phyloP scores from a whole-genome alignment of 2,797 vertebrate genomes.

The Muscicapa striata region DNA sequence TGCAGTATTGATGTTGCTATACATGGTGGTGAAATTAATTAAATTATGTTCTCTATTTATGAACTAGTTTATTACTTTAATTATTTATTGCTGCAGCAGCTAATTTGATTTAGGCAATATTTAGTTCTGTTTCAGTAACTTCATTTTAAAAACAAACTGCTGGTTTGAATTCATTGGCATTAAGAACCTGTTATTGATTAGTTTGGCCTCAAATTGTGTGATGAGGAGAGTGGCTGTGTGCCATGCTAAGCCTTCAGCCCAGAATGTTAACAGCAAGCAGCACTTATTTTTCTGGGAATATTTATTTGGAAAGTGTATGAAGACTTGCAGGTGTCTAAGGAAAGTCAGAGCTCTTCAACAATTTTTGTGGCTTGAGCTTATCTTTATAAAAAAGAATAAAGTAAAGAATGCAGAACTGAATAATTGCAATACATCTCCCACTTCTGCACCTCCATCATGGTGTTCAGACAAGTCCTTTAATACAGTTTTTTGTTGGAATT shows the following conservation, averaged over 20 bases:
- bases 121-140: slow-evolving; percentile 59
- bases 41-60: slow-evolving; percentile 28
- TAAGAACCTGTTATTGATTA: slow-evolving; percentile 52
- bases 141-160: slow-evolving; percentile 37
- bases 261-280: not conserved
- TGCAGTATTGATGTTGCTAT: not conserved
- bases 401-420: not conserved
- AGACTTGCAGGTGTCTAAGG: not conserved
- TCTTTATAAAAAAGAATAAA: not conserved
- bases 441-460: not conserved
- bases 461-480: not conserved
- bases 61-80: slow-evolving; percentile 34
- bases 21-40: slow-evolving; percentile 32
- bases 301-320: not conserved
- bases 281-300: not conserved
- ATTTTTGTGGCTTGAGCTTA: not conserved
- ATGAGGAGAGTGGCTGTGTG: not conserved
- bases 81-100: slow-evolving; percentile 34
- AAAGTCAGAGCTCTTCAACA: not conserved
- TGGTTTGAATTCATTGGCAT: slow-evolving; percentile 38
- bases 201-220: slow-evolving; percentile 31
- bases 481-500: not conserved
- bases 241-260: not conserved
- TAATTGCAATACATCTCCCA: not conserved
- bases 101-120: slow-evolving; percentile 33